Evolutionary conservation across 2,888 invertebrate genomes (phyloP).

Genomic region (Pollenia labialis): DNA sequence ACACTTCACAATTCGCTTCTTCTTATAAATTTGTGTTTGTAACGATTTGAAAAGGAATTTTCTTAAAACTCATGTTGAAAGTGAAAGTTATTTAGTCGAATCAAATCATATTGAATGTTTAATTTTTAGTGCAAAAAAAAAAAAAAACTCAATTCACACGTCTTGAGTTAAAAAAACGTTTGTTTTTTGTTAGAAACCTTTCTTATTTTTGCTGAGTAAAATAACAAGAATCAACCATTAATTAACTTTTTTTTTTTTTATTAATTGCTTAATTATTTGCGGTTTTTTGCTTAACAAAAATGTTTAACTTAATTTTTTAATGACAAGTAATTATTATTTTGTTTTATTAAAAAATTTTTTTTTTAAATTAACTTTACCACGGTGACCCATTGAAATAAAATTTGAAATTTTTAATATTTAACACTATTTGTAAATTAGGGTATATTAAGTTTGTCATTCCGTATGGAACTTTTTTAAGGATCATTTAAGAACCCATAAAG

Average conservation of each 20-base stretch:
- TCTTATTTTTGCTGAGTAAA: background rate
- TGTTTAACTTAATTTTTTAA: too few relatives aligned
- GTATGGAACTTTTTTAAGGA: too few relatives aligned
- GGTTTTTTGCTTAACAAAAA: too few relatives aligned
- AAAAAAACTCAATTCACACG: conserved; percentile 20
- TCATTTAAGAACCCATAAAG: too few relatives aligned
- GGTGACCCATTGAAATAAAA: too few relatives aligned
- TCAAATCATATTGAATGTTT: conserved; percentile 22
- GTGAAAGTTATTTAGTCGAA: conserved; percentile 58
- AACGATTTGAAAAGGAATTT: conserved; percentile 1
- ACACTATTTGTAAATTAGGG: too few relatives aligned
- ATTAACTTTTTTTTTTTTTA: background rate
- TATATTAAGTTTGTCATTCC: too few relatives aligned
- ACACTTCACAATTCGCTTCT: conserved; percentile 20
- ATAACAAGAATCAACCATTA: background rate
- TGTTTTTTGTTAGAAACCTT: background rate
- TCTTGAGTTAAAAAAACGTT: background rate
- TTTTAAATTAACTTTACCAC: too few relatives aligned
- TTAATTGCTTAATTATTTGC: too few relatives aligned
- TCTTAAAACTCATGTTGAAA: conserved; percentile 46
- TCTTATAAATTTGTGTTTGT: background rate
- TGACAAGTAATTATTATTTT: too few relatives aligned
- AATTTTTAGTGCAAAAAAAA: background rate
- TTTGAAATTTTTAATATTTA: too few relatives aligned
- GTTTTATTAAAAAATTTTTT: too few relatives aligned